phyloP scores from a whole-genome alignment of 2,888 invertebrate genomes.

The Lumbricus terrestris region DNA sequence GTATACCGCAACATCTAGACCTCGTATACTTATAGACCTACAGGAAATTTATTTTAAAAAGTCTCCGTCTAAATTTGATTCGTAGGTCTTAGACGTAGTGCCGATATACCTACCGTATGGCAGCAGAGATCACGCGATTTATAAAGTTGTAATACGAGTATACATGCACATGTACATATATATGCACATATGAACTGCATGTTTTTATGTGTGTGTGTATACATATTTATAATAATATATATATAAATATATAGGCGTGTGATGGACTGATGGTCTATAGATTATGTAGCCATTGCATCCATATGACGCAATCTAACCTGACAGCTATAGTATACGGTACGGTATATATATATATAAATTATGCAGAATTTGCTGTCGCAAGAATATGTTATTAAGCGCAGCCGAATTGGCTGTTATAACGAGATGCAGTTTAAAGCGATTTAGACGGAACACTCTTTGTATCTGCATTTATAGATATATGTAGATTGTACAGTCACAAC shows the following conservation, averaged over 20 bases:
- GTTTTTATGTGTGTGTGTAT: background rate
- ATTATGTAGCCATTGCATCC: background rate
- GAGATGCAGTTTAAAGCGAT: background rate
- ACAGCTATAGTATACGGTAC: background rate
- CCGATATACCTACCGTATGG: too few relatives aligned
- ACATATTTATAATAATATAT: too few relatives aligned
- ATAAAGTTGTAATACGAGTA: background rate
- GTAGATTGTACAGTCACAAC: background rate
- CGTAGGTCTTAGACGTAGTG: too few relatives aligned
- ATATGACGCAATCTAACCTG: background rate
- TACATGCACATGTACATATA: background rate
- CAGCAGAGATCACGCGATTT: too few relatives aligned
- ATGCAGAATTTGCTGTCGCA: background rate
- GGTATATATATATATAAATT: background rate
- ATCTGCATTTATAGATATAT: background rate
- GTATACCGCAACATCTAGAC: background rate
- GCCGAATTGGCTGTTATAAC: background rate
- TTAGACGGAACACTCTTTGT: background rate
- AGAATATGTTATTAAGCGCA: background rate
- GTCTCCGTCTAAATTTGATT: background rate
- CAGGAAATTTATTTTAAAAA: too few relatives aligned
- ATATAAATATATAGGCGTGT: background rate
- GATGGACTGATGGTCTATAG: background rate
- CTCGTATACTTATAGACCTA: too few relatives aligned
- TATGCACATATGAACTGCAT: background rate